These are phyloP conservation scores for Coranthus polyacanthus DNA, from an alignment of 2,797 vertebrate genomes.

Conservation along the genomic window DNA sequence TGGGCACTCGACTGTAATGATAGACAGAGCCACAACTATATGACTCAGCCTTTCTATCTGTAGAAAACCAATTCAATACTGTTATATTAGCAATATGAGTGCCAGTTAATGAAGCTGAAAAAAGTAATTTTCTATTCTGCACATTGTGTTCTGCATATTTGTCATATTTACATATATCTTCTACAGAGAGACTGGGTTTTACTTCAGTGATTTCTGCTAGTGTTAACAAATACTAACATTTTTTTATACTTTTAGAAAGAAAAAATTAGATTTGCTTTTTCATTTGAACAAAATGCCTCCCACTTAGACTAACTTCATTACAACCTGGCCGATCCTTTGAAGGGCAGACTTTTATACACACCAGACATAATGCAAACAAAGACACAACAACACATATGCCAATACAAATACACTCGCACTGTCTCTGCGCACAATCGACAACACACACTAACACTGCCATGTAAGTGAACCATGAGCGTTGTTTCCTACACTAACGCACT, in stretches of 20 bases:
- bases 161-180: too few species aligned
- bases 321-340: conserved; percentile 20
- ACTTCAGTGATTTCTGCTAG: not conserved
- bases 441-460: conserved; percentile 18
- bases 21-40: conserved; percentile 24
- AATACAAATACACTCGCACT: conserved; percentile 9
- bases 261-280: too few species aligned
- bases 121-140: not conserved
- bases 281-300: conserved; percentile 5
- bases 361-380: conserved; percentile 29
- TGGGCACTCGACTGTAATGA: conserved; percentile 80
- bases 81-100: not conserved
- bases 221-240: not conserved
- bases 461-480: conserved; percentile 36
- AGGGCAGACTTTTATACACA: conserved; percentile 42
- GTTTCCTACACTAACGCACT: conserved; percentile 4
- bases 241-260: too few species aligned
- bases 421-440: conserved; percentile 38
- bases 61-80: conserved; percentile 14
- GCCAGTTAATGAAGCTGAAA: not conserved
- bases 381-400: conserved; percentile 20
- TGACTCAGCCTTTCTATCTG: conserved; percentile 1
- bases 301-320: conserved; percentile 2
- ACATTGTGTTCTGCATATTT: not conserved
- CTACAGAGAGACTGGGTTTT: conserved; percentile 3